phyloP scores from a whole-genome alignment of 2,797 vertebrate genomes.

The Sebastes matsubarae region DNA sequence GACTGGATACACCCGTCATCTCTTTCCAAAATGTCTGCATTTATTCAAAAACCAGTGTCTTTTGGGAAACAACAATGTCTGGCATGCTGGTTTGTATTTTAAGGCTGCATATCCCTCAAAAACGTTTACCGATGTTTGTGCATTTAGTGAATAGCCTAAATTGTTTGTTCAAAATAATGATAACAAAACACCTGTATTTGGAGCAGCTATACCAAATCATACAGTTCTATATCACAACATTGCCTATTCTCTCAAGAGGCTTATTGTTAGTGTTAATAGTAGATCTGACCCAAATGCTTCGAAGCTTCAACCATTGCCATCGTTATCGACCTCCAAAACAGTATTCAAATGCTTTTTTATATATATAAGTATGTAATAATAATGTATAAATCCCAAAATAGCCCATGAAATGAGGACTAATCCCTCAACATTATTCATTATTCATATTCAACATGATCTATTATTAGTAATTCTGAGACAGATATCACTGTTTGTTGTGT shows the following conservation, averaged over 20 bases:
- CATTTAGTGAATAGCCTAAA: not conserved
- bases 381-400: too few species aligned
- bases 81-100: not conserved
- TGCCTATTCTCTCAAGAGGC: not conserved
- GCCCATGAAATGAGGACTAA: too few species aligned
- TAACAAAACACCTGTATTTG: not conserved
- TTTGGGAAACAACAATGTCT: not conserved
- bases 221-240: not conserved
- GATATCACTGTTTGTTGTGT: too few species aligned
- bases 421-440: too few species aligned
- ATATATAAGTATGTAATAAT: too few species aligned
- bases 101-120: not conserved
- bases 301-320: too few species aligned
- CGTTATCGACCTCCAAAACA: too few species aligned
- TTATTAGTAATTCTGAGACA: too few species aligned
- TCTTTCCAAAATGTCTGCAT: not conserved
- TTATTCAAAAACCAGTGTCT: fast-evolving
- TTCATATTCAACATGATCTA: too few species aligned
- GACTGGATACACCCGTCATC: not conserved
- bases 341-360: too few species aligned
- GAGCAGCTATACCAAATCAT: not conserved
- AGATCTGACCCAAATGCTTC: fast-evolving
- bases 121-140: not conserved
- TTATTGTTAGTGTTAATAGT: not conserved
- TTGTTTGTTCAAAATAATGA: not conserved